Percentiles rank a stretch among this genome's conserved stretches.
Conservation (phyloP, 2,888 invertebrate genomes). For the Epinotia demarniana region DNA sequence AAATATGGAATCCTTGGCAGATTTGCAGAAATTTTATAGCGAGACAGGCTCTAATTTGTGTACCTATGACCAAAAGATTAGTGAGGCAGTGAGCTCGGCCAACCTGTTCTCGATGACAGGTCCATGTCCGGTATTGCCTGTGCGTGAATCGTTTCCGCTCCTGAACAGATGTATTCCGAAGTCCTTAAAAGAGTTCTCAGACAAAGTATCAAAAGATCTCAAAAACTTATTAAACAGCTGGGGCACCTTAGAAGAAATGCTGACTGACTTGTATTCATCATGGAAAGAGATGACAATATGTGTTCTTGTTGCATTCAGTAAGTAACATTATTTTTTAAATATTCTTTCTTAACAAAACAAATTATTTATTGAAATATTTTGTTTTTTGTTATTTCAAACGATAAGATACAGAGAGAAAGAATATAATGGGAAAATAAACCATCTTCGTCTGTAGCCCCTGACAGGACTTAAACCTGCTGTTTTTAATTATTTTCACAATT, state of each 20-base stretch:
- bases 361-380: too few species aligned
- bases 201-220: slow-evolving; percentile 87
- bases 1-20: slow-evolving; percentile 85
- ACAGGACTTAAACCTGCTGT: too few species aligned
- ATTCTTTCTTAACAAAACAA: too few species aligned
- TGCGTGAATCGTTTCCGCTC: slow-evolving; percentile 91
- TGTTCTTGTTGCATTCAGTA: slow-evolving; percentile 92
- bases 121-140: slow-evolving; percentile 92
- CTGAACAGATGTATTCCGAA: slow-evolving; percentile 95
- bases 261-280: slow-evolving; percentile 94
- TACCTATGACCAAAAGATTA: slow-evolving; percentile 87
- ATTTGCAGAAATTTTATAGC: slow-evolving; percentile 89
- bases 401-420: too few species aligned
- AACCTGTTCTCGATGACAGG: slow-evolving; percentile 83
- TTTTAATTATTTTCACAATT: neutral
- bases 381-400: too few species aligned
- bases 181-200: slow-evolving; percentile 86
- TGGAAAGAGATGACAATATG: slow-evolving; percentile 94
- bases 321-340: slow-evolving; percentile 54
- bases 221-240: slow-evolving; percentile 94
- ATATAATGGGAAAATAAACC: too few species aligned
- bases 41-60: slow-evolving; percentile 91
- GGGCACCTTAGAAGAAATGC: slow-evolving; percentile 94
- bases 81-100: slow-evolving; percentile 74
- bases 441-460: too few species aligned